A percentile compares a stretch with the other conserved stretches of the same genome.
Evolutionary conservation across 2,797 vertebrate genomes (phyloP).

Genomic region (Galagoides demidoff): DNA sequence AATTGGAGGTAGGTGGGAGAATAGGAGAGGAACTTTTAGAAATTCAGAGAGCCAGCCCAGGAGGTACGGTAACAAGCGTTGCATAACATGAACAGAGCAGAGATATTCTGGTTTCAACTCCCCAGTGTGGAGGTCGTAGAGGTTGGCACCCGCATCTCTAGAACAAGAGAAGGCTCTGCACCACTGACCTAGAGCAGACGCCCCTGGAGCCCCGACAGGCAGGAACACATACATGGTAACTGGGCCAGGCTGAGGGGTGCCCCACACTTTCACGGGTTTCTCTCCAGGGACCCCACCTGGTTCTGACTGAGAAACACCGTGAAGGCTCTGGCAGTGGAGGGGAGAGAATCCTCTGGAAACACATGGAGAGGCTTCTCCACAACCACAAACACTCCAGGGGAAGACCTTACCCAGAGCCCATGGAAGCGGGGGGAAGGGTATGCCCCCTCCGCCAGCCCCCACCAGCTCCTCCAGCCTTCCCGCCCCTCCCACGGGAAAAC

Average conservation of each 20-base stretch:
- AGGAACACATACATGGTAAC: background rate
- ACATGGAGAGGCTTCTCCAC: too few species aligned
- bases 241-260: background rate
- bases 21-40: background rate
- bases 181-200: background rate
- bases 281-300: background rate
- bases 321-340: background rate
- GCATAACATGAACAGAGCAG: background rate
- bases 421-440: background rate
- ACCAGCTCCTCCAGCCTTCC: background rate
- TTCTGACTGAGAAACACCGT: background rate
- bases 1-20: rapidly evolving
- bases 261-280: background rate
- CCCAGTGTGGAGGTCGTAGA: rapidly evolving
- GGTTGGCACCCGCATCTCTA: background rate
- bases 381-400: background rate
- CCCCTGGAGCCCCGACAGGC: background rate
- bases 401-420: background rate
- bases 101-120: rapidly evolving
- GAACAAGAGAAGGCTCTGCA: background rate
- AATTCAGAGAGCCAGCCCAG: background rate
- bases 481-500: background rate
- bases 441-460: background rate
- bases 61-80: rapidly evolving
- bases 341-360: background rate